phyloP scores from a whole-genome alignment of 2,797 vertebrate genomes.

The Malacoraja senta region DNA sequence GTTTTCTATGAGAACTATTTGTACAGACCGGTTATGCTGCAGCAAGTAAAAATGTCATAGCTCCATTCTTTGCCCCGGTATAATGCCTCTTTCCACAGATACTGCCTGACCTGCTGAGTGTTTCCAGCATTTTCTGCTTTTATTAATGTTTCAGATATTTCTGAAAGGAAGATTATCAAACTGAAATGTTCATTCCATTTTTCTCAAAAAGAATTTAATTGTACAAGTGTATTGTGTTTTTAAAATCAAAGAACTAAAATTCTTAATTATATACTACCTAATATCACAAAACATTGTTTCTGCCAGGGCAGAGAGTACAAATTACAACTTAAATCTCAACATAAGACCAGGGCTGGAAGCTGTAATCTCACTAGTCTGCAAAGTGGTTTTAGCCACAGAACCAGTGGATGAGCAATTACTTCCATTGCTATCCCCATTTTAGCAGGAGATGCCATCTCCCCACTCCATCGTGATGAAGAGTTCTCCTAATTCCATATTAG shows the following conservation, averaged over 20 bases:
- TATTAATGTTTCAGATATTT: background rate
- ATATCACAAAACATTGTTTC: background rate
- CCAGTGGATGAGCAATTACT: background rate
- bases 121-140: no score
- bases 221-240: background rate
- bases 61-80: no score
- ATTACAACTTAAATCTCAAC: background rate
- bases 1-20: no score
- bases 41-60: no score
- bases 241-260: background rate
- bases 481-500: background rate
- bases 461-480: background rate
- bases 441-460: background rate
- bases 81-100: no score
- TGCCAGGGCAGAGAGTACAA: background rate
- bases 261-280: background rate
- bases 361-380: background rate
- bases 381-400: background rate
- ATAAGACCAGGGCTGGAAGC: background rate
- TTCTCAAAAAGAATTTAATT: background rate
- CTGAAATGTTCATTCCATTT: background rate
- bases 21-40: no score
- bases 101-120: no score
- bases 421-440: background rate
- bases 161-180: background rate